Percentiles rank a stretch among this genome's conserved stretches.
These are phyloP conservation scores for Myotis yumanensis DNA, from an alignment of 2,113 vertebrate species.

Conservation along the genomic window DNA sequence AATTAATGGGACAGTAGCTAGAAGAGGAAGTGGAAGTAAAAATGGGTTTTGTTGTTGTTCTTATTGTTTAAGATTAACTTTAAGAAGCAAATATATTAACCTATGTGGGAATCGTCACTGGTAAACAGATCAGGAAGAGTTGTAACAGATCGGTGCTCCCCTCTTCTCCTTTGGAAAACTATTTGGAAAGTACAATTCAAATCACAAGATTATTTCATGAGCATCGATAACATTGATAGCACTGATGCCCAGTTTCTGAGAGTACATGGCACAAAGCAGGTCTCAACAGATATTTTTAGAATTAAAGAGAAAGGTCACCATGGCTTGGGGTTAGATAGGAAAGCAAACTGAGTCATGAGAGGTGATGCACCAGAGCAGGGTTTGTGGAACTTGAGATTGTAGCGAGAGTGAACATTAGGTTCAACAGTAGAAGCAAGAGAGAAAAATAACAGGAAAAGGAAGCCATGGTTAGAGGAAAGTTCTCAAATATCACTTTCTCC, in stretches of 20 bases:
- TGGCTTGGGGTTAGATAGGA: constrained; percentile 7
- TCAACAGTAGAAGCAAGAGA: constrained; percentile 35
- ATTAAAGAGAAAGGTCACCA: constrained; percentile 20
- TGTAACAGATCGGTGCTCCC: background rate
- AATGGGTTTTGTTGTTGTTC: background rate
- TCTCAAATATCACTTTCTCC: constrained; percentile 51
- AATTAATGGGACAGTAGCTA: background rate
- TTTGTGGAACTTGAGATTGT: constrained; percentile 8
- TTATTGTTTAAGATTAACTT: background rate
- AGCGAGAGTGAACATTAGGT: constrained; percentile 42
- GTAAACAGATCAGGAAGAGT: background rate
- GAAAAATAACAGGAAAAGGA: constrained; percentile 69
- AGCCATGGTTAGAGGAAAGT: constrained; percentile 51
- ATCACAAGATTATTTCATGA: background rate
- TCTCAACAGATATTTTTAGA: constrained; percentile 8
- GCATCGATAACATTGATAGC: background rate
- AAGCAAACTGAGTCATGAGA: constrained; percentile 41
- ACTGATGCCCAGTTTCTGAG: background rate
- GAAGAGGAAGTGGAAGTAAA: background rate
- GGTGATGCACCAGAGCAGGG: background rate
- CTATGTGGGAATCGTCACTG: background rate
- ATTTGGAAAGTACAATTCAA: constrained; percentile 8
- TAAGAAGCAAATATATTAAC: constrained; percentile 9
- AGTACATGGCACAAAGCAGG: background rate
- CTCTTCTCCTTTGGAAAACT: constrained; percentile 7